A percentile compares a stretch with the other conserved stretches of the same genome.
Evolutionary conservation across 2,888 invertebrate species (phyloP).

Genomic region (Xestobium rufovillosum): DNA sequence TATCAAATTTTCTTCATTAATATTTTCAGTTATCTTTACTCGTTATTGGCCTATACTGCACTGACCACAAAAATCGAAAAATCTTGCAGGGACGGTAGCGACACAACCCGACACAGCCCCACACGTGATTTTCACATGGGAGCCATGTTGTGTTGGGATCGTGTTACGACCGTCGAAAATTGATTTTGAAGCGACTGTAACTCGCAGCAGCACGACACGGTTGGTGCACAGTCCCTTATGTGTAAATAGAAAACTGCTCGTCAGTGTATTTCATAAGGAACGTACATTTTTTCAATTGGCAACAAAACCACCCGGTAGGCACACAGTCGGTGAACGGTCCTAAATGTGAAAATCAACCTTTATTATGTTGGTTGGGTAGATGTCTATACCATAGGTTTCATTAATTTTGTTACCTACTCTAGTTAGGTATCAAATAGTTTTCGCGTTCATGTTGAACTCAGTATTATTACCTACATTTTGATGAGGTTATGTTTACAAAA

Average conservation of each 20-base stretch:
- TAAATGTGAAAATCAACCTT: slow-evolving; percentile 1
- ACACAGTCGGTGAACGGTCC: not conserved
- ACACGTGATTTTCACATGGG: not conserved
- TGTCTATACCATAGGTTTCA: too few relatives aligned
- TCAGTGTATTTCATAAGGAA: not conserved
- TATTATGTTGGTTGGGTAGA: too few relatives aligned
- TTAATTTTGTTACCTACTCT: too few relatives aligned
- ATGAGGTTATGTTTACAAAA: too few relatives aligned
- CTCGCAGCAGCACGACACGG: slow-evolving; percentile 1
- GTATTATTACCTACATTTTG: too few relatives aligned
- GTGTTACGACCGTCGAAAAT: slow-evolving; percentile 2
- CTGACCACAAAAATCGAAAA: slow-evolving; percentile 1
- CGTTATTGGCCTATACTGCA: not conserved
- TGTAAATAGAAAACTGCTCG: not conserved
- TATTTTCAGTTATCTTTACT: not conserved
- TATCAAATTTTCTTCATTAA: slow-evolving; percentile 4
- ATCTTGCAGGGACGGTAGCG: not conserved
- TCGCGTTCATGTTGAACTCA: too few relatives aligned
- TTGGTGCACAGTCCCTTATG: not conserved
- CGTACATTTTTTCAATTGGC: not conserved
- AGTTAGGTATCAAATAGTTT: too few relatives aligned
- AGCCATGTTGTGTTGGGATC: slow-evolving; percentile 1
- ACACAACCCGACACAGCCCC: slow-evolving; percentile 2
- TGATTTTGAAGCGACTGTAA: not conserved
- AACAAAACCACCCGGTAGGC: not conserved